Percentiles rank a stretch among this genome's conserved stretches.
Conservation (phyloP, 1,140 invertebrate species). For the Delia radicum region DNA sequence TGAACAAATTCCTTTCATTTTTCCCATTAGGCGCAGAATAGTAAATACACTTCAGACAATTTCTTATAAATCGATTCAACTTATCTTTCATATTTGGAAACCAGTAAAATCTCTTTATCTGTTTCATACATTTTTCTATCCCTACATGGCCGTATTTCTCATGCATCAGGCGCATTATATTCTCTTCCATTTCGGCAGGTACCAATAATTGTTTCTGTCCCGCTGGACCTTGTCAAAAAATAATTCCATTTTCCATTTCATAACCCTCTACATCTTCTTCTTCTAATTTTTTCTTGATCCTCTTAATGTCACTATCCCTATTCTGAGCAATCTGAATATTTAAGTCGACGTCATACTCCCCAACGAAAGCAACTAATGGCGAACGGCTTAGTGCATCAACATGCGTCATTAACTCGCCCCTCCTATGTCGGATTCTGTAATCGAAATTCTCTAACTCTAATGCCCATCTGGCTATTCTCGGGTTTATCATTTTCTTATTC, state of each 20-base stretch:
- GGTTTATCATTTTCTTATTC: slow-evolving; percentile 35
- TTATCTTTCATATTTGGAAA: neutral
- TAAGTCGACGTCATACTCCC: slow-evolving; percentile 10
- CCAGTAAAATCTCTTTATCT: neutral
- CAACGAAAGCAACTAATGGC: neutral
- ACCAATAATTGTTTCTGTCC: neutral
- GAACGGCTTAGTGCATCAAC: slow-evolving; percentile 37
- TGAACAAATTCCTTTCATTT: neutral
- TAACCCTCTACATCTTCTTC: neutral
- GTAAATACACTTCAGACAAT: slow-evolving; percentile 9
- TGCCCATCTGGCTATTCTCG: too few relatives aligned
- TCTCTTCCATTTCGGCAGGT: slow-evolving; percentile 35
- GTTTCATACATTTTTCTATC: neutral
- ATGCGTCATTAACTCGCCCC: slow-evolving; percentile 49
- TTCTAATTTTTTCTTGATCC: neutral
- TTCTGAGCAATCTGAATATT: neutral
- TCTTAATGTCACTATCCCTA: neutral
- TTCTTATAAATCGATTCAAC: neutral
- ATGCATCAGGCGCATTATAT: slow-evolving; percentile 3
- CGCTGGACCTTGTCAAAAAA: neutral
- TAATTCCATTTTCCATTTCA: neutral
- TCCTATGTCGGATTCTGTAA: too few relatives aligned
- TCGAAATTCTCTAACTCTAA: too few relatives aligned
- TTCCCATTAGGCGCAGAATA: neutral
- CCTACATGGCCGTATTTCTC: slow-evolving; percentile 16